Conservation (phyloP, 2,888 invertebrate species). For the Hecatera dysodea region DNA sequence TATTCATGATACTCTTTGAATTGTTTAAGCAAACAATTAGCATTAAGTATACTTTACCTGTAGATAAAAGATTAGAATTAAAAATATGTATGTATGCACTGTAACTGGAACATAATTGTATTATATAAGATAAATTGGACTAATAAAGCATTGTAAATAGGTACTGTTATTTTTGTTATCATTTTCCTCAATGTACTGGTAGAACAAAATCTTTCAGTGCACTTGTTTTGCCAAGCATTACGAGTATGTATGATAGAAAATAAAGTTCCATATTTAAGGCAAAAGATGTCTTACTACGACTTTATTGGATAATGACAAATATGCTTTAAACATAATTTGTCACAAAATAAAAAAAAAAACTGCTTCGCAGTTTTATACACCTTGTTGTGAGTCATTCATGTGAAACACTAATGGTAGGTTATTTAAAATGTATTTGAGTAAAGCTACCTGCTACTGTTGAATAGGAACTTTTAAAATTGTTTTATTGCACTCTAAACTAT, state of each 20-base stretch:
- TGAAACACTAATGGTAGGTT: background rate
- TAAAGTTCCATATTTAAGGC: background rate
- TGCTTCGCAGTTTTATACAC: no score
- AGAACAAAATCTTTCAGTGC: background rate
- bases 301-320: background rate
- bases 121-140: no score
- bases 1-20: no score
- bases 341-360: no score
- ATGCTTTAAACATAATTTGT: background rate
- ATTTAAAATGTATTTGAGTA: background rate
- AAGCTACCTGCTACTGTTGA: background rate
- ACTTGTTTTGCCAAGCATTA: background rate
- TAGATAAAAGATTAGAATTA: background rate
- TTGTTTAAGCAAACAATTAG: no score
- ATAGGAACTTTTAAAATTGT: background rate
- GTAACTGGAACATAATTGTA: no score
- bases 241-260: background rate
- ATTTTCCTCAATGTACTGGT: background rate
- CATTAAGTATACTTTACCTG: no score
- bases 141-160: no score
- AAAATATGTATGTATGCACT: background rate
- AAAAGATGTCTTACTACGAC: no score
- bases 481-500: background rate
- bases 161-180: background rate
- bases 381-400: background rate